Base-by-base conservation (phyloP, 2,113 vertebrate species). In the Campylorhamphus procurvoides region DNA sequence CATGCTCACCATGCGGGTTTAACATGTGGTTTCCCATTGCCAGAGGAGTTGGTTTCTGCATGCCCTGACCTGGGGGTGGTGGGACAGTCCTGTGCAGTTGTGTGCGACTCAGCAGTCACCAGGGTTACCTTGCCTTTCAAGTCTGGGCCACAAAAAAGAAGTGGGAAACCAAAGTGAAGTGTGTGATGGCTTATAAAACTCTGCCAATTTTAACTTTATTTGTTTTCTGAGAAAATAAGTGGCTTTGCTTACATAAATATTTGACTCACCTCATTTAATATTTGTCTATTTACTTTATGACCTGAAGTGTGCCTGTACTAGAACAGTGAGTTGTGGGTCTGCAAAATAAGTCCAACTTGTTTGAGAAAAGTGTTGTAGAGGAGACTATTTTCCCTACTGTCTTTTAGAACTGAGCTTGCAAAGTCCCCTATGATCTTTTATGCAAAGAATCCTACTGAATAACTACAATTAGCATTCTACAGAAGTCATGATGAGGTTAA, bases 171-270 rank as follows among this genome's bases (percentile, higher is more conserved):
- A 76, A 92, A 86, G 91, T 73, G 66, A 96, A 94, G 75, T 80
- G 17, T 62, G 18, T 64, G 79, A 63, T 94, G 93, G 58, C 86
- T 97, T 97, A 84, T 74, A 73, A 87, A 97, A 87, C 89, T 95
- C 76, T 93, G 94, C 94, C 96, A 97, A 96, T 92, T 63, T 95
- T 87, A 93, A 95, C 92, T 95, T 86, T 88, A 75, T 93, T 93
- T 95, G 58, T 94, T 93, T 96, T 94, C 56, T 94, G 80, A 74
- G 72, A 96, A 93, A 94, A 62, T 88, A 84, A 80, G 83, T 87
- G 67, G 18, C 39, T 95, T 92, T 82, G 62, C 80, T 93, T 89
- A 63, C 0, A 2, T 68, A 94, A 96, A 74, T 66, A 50, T 94
- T 95, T 96, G 84, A 68, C 56, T 90, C 69, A 60, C 62, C 87